phyloP scores from a whole-genome alignment of 2,888 invertebrate genomes.

The Digitonthophagus gazella region DNA sequence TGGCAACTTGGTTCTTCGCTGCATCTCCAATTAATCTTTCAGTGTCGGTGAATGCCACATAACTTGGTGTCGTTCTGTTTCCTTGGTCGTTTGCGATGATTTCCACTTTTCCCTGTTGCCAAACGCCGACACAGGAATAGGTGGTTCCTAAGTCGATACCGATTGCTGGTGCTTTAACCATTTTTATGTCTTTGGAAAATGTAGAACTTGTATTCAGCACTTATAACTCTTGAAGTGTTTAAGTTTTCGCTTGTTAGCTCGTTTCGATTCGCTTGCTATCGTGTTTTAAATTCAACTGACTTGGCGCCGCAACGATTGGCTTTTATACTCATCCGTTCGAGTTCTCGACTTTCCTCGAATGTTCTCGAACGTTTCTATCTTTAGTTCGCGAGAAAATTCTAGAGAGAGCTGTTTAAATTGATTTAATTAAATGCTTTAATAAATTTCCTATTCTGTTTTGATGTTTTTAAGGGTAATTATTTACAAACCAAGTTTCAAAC shows the following conservation, averaged over 20 bases:
- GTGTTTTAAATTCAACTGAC: slow-evolving; percentile 15
- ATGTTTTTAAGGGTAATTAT: no score
- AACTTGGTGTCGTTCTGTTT: no score
- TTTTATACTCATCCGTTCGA: slow-evolving; percentile 12
- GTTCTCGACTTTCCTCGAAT: slow-evolving; percentile 1
- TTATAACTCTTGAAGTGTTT: background rate
- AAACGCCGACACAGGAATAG: no score
- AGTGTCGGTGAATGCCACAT: slow-evolving; percentile 82
- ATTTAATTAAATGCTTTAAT: no score
- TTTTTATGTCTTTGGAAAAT: slow-evolving; percentile 29
- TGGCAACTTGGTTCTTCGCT: no score
- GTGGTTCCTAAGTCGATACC: no score
- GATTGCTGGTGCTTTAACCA: slow-evolving; percentile 58
- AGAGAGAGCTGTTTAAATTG: background rate
- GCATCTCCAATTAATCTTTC: slow-evolving; percentile 74
- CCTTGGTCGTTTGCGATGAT: no score
- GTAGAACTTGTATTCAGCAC: slow-evolving; percentile 1
- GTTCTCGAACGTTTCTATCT: background rate
- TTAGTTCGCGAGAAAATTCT: background rate
- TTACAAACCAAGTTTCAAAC: no score
- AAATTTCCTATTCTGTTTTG: no score
- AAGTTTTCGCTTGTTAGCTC: background rate
- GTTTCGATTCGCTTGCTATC: background rate
- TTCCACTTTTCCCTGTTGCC: no score
- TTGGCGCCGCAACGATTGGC: slow-evolving; percentile 2